phyloP scores from a whole-genome alignment of 2,797 vertebrate species.

The Sciurus carolinensis region DNA sequence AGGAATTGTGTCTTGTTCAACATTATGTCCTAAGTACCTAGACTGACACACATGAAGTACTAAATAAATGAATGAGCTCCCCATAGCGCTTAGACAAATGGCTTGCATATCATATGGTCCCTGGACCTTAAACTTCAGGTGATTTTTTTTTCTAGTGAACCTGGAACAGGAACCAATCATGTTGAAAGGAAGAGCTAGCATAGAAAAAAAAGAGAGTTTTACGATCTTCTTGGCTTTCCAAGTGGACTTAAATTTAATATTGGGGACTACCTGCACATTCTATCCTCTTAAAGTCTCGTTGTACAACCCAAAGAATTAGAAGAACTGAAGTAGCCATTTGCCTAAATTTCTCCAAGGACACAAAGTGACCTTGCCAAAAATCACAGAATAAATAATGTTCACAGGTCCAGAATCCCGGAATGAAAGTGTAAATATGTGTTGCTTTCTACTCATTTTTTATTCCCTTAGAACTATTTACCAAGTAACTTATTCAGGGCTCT shows the following conservation, averaged over 20 bases:
- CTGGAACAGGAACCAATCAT: not conserved
- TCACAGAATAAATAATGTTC: slow-evolving; percentile 22
- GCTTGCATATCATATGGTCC: not conserved
- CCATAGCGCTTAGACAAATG: not conserved
- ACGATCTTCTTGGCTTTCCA: not conserved
- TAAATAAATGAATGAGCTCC: not conserved
- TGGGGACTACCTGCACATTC: not conserved
- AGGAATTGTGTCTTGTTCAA: not conserved
- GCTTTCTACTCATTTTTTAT: not conserved
- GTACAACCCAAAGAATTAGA: not conserved
- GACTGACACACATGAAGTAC: not conserved
- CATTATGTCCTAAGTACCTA: not conserved
- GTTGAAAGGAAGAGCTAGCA: not conserved
- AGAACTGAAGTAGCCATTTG: not conserved
- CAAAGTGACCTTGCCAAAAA: slow-evolving; percentile 5
- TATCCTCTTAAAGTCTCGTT: not conserved
- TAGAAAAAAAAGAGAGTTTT: not conserved
- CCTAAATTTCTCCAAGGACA: slow-evolving; percentile 44
- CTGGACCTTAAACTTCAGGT: not conserved
- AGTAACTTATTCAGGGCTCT: slow-evolving; percentile 7
- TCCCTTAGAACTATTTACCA: slow-evolving; percentile 10
- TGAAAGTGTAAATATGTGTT: not conserved
- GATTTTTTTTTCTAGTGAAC: not conserved
- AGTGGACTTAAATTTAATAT: not conserved
- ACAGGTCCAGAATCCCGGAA: slow-evolving; percentile 26